Conservation (phyloP, 1,140 invertebrate species). For the Harpegnathos saltator region DNA sequence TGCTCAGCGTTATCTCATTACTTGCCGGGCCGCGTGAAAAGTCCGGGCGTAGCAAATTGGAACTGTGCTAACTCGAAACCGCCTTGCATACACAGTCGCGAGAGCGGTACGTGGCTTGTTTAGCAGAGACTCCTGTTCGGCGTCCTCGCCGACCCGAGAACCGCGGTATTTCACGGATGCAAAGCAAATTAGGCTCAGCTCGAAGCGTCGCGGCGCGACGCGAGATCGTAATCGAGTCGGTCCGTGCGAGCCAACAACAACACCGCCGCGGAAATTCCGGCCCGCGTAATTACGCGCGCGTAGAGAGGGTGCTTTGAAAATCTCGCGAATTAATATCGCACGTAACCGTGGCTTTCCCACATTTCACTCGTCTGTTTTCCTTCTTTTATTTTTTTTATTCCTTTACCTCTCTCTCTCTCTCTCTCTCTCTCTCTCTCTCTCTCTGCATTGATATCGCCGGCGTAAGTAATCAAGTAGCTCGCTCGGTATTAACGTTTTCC, state of each 20-base stretch:
- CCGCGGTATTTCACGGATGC: background rate
- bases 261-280: background rate
- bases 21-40: background rate
- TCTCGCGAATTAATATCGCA: conserved; percentile 14
- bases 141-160: conserved; percentile 23
- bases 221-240: conserved; percentile 19
- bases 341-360: background rate
- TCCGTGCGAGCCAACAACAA: background rate
- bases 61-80: conserved; percentile 1
- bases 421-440: background rate
- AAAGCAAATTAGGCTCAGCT: conserved; percentile 31
- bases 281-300: background rate
- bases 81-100: background rate
- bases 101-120: background rate
- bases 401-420: background rate
- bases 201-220: background rate
- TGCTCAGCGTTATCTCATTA: background rate
- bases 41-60: background rate
- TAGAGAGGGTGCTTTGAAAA: background rate
- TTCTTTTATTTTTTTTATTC: too few species aligned
- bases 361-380: too few species aligned
- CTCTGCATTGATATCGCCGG: background rate
- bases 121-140: conserved; percentile 7
- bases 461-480: background rate
- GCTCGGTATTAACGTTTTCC: background rate